phyloP scores from a whole-genome alignment of 2,797 vertebrate genomes.

The Myiothlypis chrysogaster region DNA sequence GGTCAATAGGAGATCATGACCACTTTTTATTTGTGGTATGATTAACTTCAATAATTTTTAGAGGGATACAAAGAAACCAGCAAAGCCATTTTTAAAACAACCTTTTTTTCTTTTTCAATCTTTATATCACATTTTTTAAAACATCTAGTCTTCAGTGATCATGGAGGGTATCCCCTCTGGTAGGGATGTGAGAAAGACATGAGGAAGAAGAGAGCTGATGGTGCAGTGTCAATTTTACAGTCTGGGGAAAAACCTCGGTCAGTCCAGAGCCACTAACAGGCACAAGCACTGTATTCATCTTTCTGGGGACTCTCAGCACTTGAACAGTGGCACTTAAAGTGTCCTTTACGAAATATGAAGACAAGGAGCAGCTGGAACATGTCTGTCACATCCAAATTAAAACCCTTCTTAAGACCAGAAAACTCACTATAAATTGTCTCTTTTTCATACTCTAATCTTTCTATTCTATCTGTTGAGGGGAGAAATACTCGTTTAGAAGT shows the following conservation, averaged over 20 bases:
- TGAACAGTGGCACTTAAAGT: background rate
- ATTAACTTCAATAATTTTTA: background rate
- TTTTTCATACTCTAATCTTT: slow-evolving; percentile 21
- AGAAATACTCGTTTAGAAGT: background rate
- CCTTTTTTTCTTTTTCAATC: background rate
- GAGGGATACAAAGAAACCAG: background rate
- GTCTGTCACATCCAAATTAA: slow-evolving; percentile 18
- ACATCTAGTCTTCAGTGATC: background rate
- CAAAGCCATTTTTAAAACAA: background rate
- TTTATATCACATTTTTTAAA: background rate
- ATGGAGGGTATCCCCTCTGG: background rate
- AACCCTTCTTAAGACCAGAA: background rate
- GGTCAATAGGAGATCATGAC: background rate
- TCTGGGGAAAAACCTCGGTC: background rate
- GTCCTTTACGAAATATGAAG: background rate
- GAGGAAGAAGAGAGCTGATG: background rate
- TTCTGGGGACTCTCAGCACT: background rate
- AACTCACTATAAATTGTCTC: background rate
- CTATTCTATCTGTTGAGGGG: background rate
- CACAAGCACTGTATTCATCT: background rate
- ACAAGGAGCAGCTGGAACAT: background rate
- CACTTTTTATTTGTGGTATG: background rate
- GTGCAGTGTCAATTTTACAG: background rate
- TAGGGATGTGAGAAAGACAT: background rate
- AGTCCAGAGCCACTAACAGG: background rate